phyloP scores from a whole-genome alignment of 1,140 invertebrate genomes.

The Pseudomyrmex flavicornis region DNA sequence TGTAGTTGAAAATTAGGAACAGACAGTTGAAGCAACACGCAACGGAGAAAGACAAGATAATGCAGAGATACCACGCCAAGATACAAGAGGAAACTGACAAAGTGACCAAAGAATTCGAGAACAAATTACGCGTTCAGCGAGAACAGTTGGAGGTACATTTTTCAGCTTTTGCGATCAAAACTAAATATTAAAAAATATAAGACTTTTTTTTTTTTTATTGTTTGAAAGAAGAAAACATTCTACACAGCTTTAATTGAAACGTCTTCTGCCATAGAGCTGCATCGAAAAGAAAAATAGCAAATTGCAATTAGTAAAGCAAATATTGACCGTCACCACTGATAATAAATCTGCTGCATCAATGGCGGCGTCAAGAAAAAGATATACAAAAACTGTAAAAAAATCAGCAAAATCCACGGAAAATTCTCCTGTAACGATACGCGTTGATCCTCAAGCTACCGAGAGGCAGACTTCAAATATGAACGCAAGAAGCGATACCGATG shows the following conservation, averaged over 20 bases:
- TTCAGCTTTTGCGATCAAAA: neutral
- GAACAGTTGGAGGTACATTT: conserved; percentile 86
- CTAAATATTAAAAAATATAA: neutral
- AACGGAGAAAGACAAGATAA: conserved; percentile 90
- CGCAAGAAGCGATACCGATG: neutral
- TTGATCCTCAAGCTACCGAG: neutral
- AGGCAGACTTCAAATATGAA: neutral
- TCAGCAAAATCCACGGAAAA: neutral
- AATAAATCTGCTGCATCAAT: conserved; percentile 15
- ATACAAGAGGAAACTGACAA: conserved; percentile 90
- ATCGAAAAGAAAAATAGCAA: conserved; percentile 86
- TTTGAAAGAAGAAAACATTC: neutral
- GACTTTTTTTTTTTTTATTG: neutral
- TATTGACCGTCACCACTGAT: conserved; percentile 80
- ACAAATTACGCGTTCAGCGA: conserved; percentile 88
- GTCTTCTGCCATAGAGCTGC: conserved; percentile 72
- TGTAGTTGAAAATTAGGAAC: conserved; percentile 88
- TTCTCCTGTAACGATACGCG: neutral
- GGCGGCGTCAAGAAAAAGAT: neutral
- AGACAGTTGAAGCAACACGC: conserved; percentile 89
- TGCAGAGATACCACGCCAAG: conserved; percentile 89
- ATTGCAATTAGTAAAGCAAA: conserved; percentile 84
- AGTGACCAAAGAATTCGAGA: conserved; percentile 87
- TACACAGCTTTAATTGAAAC: neutral
- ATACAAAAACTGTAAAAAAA: neutral